phyloP scores from a whole-genome alignment of 2,797 vertebrate species.

The Oreochromis grahami region DNA sequence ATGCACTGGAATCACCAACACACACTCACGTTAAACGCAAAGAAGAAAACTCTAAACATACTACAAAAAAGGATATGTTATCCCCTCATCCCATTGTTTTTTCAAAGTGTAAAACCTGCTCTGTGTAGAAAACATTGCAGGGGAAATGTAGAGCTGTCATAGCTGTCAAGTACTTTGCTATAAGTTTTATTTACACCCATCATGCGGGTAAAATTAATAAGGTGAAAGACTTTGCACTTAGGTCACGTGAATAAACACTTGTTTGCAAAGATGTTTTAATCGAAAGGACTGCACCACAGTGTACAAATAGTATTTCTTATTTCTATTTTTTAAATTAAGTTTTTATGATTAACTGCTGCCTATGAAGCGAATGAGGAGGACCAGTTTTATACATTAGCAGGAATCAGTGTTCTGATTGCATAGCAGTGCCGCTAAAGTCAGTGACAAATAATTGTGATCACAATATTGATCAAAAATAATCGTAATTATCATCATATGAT shows the following conservation, averaged over 20 bases:
- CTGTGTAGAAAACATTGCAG: not conserved
- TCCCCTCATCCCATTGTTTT: not conserved
- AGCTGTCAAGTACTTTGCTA: not conserved
- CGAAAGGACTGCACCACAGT: not conserved
- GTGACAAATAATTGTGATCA: not conserved
- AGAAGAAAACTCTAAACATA: not conserved
- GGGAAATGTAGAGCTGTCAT: not conserved
- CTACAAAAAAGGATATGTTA: not conserved
- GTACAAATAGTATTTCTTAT: not conserved
- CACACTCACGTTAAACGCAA: not conserved
- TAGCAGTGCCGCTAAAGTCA: not conserved
- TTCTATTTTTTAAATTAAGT: not conserved
- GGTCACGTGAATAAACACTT: not conserved
- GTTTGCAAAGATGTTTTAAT: not conserved
- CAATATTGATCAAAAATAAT: not conserved
- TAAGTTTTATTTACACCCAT: not conserved
- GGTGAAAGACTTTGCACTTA: not conserved
- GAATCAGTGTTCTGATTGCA: not conserved
- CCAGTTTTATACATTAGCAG: not conserved
- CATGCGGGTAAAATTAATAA: not conserved
- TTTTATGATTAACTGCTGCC: not conserved
- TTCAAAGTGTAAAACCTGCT: not conserved
- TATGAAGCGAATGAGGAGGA: not conserved
- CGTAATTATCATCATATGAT: not conserved
- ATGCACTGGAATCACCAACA: not conserved